A percentile compares a stretch with the other conserved stretches of the same genome.
Evolutionary conservation across 23 tunicate genomes (phyloP).

Genomic region (Oikopleura dioica): DNA sequence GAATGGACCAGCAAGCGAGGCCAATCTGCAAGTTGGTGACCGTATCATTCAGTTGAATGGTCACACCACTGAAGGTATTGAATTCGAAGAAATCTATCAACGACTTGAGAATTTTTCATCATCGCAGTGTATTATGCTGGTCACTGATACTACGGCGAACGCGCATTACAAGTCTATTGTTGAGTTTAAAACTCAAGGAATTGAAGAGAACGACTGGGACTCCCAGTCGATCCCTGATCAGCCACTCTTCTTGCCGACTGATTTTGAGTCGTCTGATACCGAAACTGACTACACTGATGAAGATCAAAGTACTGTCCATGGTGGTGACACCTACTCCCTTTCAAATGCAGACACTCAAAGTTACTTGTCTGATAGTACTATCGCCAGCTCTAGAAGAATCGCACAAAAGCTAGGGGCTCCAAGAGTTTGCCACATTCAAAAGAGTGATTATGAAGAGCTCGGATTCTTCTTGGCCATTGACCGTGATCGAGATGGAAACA

Average conservation of each 20-base stretch:
- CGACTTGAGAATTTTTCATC: not conserved
- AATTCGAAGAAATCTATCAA: slow-evolving; percentile 20
- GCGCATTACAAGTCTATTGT: slow-evolving; percentile 59
- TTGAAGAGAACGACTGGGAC: slow-evolving; percentile 47
- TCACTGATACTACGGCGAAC: slow-evolving; percentile 41
- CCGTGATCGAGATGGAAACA: slow-evolving; percentile 52
- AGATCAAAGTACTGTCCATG: not conserved
- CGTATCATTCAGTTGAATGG: slow-evolving; percentile 75
- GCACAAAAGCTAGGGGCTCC: slow-evolving; percentile 2
- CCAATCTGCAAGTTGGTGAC: slow-evolving; percentile 33
- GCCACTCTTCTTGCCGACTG: slow-evolving; percentile 52
- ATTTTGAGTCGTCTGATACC: slow-evolving; percentile 21
- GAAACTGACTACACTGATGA: slow-evolving; percentile 16
- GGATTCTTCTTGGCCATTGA: slow-evolving; percentile 68
- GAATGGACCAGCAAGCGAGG: not conserved
- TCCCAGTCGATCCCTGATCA: slow-evolving; percentile 49
- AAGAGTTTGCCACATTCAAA: not conserved
- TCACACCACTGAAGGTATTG: slow-evolving; percentile 21
- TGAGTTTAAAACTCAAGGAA: slow-evolving; percentile 62
- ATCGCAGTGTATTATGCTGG: slow-evolving; percentile 22
- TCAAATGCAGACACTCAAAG: not conserved
- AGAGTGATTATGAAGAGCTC: slow-evolving; percentile 27
- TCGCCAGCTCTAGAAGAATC: not conserved
- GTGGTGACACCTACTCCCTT: slow-evolving; percentile 4
- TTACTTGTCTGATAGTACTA: not conserved